Percentiles rank a stretch among this genome's conserved stretches.
phyloP scores from a whole-genome alignment of 2,888 invertebrate species.

The Tineola bisselliella region DNA sequence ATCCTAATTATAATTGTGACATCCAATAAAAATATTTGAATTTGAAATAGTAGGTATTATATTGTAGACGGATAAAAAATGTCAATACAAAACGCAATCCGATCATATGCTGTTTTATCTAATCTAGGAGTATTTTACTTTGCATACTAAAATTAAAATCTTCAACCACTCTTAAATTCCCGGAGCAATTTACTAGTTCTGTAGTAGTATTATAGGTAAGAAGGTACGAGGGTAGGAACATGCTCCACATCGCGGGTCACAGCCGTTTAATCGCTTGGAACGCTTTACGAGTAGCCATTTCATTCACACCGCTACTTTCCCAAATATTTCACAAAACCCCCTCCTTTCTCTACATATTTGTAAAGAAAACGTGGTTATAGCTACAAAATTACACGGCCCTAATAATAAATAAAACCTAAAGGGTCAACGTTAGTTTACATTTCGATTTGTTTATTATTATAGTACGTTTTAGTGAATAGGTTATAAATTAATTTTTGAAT shows the following conservation, averaged over 20 bases:
- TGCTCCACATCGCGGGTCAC: slow-evolving; percentile 25
- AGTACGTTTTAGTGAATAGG: too few relatives aligned
- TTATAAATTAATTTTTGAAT: too few relatives aligned
- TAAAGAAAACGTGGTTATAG: slow-evolving; percentile 18
- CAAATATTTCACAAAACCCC: slow-evolving; percentile 23
- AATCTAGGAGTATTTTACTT: background rate
- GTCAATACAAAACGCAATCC: too few relatives aligned
- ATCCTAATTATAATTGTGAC: too few relatives aligned
- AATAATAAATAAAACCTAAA: slow-evolving; percentile 18
- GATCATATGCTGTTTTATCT: too few relatives aligned
- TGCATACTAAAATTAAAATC: background rate
- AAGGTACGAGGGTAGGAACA: background rate
- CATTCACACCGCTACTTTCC: slow-evolving; percentile 24
- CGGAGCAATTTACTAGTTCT: background rate
- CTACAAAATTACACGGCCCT: slow-evolving; percentile 30
- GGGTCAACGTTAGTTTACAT: slow-evolving; percentile 28
- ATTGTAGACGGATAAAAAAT: too few relatives aligned
- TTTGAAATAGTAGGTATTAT: too few relatives aligned
- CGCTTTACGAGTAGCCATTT: slow-evolving; percentile 37
- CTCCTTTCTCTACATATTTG: slow-evolving; percentile 14
- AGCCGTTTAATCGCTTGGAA: slow-evolving; percentile 45
- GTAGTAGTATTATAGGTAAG: background rate
- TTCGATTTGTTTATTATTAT: slow-evolving; percentile 21
- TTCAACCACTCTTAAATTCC: background rate
- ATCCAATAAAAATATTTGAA: too few relatives aligned